Evolutionary conservation across 2,113 vertebrate genomes (phyloP).

Genomic region (Antechinus stuartii): DNA sequence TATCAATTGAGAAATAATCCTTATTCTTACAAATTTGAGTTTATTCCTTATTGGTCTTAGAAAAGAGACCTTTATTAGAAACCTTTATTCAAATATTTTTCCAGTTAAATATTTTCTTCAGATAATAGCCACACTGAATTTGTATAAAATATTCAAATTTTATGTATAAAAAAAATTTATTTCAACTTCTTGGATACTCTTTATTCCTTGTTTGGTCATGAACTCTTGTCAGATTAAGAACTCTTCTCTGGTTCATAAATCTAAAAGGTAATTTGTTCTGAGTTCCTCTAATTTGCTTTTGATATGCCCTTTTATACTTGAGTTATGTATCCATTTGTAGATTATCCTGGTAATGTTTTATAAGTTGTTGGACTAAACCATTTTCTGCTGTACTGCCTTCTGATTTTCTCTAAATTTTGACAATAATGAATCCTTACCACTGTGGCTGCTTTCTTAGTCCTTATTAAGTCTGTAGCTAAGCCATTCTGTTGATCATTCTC

Average conservation of each 20-base stretch:
- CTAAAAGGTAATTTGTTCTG: neutral
- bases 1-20: neutral
- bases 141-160: neutral
- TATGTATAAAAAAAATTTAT: neutral
- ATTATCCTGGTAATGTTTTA: neutral
- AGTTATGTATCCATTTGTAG: neutral
- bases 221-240: neutral
- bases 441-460: too few species aligned
- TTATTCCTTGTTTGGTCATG: neutral
- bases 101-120: neutral
- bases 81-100: neutral
- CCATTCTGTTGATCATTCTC: neutral
- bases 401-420: neutral
- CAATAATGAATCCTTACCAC: neutral
- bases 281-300: neutral
- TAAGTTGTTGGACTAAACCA: neutral
- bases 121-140: neutral
- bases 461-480: neutral
- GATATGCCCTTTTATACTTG: neutral
- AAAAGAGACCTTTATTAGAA: neutral
- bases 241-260: neutral
- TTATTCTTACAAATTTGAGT: neutral
- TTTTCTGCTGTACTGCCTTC: neutral
- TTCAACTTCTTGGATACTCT: neutral
- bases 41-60: neutral